These are phyloP conservation scores for Urocynchramus pylzowi DNA, from an alignment of 2,113 vertebrate genomes.

Conservation along the genomic window DNA sequence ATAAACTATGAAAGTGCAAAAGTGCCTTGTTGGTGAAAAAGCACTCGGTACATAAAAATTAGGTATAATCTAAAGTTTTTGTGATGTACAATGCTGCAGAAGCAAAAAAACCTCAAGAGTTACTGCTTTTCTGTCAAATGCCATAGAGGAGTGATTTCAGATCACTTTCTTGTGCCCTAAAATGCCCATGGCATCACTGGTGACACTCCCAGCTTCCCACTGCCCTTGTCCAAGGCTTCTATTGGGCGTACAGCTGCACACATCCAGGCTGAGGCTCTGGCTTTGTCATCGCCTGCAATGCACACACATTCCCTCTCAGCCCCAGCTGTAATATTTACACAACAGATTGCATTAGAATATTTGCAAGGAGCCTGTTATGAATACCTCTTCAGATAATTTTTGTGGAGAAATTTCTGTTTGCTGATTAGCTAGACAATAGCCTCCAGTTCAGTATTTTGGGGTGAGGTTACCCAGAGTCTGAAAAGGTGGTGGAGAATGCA, in stretches of 20 bases:
- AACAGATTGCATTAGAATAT: slow-evolving; percentile 37
- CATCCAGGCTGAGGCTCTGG: fast-evolving
- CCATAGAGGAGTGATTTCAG: background rate
- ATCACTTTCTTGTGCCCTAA: background rate
- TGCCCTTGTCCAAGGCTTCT: background rate
- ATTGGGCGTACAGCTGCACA: fast-evolving
- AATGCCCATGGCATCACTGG: background rate
- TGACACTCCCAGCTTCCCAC: background rate
- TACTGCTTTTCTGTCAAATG: background rate
- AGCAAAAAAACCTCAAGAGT: background rate
- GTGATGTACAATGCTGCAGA: background rate
- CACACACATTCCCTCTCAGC: background rate
- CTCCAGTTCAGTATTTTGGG: background rate
- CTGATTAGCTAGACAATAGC: background rate
- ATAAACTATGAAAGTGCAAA: background rate
- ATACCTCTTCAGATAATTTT: slow-evolving; percentile 26
- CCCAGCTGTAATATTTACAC: slow-evolving; percentile 41
- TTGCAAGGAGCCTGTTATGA: background rate
- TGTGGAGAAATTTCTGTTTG: slow-evolving; percentile 13
- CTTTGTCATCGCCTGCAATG: background rate
- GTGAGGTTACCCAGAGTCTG: background rate
- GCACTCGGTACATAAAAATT: background rate
- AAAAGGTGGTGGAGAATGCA: background rate
- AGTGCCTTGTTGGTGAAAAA: background rate
- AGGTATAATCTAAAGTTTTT: background rate